phyloP scores from a whole-genome alignment of 2,113 vertebrate genomes.

The Arvicanthis niloticus region DNA sequence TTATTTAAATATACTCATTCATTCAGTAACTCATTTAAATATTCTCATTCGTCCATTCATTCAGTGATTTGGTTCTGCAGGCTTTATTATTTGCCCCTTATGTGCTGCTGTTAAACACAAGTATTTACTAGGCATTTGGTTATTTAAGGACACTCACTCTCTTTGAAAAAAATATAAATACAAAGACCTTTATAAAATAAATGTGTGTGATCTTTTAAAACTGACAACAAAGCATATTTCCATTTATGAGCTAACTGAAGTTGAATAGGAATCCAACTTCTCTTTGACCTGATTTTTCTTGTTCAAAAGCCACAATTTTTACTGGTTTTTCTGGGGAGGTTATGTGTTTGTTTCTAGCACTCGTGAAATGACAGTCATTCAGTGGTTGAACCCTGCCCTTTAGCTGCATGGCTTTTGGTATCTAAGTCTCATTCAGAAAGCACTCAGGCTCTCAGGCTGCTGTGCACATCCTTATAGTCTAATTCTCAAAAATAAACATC shows the following conservation, averaged over 20 bases:
- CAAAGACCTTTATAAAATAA: conserved; percentile 57
- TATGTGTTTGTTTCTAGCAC: background rate
- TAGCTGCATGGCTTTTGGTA: background rate
- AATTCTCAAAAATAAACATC: background rate
- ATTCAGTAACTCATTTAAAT: conserved; percentile 6
- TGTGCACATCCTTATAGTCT: background rate
- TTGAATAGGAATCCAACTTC: conserved; percentile 38
- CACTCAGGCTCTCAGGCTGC: background rate
- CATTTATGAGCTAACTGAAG: conserved; percentile 40
- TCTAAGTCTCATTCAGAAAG: background rate
- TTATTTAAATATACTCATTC: conserved; percentile 8
- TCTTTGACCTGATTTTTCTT: conserved; percentile 17
- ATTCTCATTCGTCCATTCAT: background rate
- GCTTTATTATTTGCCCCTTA: conserved; percentile 57
- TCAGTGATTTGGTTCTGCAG: conserved; percentile 39
- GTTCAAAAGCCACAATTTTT: conserved; percentile 33
- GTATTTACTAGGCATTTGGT: conserved; percentile 45
- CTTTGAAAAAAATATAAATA: conserved; percentile 37
- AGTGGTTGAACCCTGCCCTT: background rate
- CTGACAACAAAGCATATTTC: conserved; percentile 17
- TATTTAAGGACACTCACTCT: conserved; percentile 40
- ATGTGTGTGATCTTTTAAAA: background rate
- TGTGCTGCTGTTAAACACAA: conserved; percentile 30
- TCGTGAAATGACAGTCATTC: background rate
- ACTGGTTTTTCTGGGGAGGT: background rate